Evolutionary conservation across 2,113 vertebrate species (phyloP), one percentile per base, ranked within the genome.

Genomic region (Nestor notabilis): DNA sequence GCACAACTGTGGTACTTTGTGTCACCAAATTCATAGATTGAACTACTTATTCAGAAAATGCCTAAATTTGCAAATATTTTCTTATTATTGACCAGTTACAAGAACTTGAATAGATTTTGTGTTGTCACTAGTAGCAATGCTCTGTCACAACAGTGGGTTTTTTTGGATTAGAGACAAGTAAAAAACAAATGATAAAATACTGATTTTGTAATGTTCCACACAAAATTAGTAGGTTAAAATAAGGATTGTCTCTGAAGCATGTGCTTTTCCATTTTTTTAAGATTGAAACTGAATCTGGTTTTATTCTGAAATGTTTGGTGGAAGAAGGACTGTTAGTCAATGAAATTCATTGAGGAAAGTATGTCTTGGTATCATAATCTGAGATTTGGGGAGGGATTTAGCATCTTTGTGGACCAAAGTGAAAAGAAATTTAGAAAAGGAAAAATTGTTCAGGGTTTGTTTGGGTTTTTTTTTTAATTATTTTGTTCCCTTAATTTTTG

Each of bases 141-240:
- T 61, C 5, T 81, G 4, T 86, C 23, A 41, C 28, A 9, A 47
- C 63, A 68, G 5, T 63, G n/a, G n/a, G n/a, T 58, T 46, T 43
- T 0, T 0, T 1, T 78, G 49, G 7, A 37, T 12, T 87, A 53
- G 61, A 75, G 56, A 55, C 24, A 56, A 68, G 29, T 46, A 0
- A 79, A 85, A 81, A 78, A 24, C 27, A 41, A 4, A 25, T 44
- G 31, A 55, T 27, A 58, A 27, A 94, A 49, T 56, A 33, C 33
- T 65, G 29, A 33, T 78, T 58, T 91, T 71, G 13, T 82, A 29
- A 19, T 46, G 11, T 65, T 83, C 29, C 27, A 2, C 50, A 19
- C 35, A 13, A 31, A 91, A 23, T 19, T 35, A 13, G 2, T 44
- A 28, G 33, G 17, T 84, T 66, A 87, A 77, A 69, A 39, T 77